phyloP scores from a whole-genome alignment of 2,888 invertebrate genomes.

The Lasioglossum oenotherae region DNA sequence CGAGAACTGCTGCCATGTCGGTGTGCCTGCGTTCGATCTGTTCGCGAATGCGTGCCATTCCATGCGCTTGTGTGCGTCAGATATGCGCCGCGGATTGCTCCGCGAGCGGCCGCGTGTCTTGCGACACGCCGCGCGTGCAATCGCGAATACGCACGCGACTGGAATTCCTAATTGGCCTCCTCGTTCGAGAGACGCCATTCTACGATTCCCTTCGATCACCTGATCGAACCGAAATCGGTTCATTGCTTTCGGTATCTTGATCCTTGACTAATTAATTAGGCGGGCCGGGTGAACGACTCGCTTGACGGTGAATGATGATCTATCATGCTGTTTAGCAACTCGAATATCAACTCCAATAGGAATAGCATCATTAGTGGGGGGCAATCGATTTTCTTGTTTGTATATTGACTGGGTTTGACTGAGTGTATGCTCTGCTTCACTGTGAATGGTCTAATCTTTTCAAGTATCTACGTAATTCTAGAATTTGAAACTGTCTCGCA shows the following conservation, averaged over 20 bases:
- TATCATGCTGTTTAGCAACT: background rate
- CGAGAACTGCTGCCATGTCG: constrained; percentile 9
- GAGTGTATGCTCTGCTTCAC: background rate
- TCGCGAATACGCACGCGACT: constrained; percentile 15
- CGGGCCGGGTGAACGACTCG: background rate
- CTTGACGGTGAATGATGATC: background rate
- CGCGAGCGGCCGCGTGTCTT: background rate
- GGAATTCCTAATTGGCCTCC: constrained; percentile 49
- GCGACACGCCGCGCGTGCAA: constrained; percentile 34
- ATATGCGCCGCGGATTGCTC: constrained; percentile 35
- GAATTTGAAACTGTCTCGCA: background rate
- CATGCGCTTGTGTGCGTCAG: constrained; percentile 9
- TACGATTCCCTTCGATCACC: background rate
- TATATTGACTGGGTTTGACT: too few species aligned
- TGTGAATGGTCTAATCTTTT: too few species aligned
- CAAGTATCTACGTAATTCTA: too few species aligned
- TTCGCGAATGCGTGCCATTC: background rate
- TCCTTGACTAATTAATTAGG: background rate
- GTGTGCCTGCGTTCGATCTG: constrained; percentile 41
- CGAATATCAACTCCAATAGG: background rate
- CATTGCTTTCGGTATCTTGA: background rate
- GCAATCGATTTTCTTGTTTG: background rate
- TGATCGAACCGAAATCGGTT: background rate
- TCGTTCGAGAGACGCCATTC: background rate
- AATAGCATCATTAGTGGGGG: background rate